Percentiles rank a stretch among this genome's conserved stretches.
These are phyloP conservation scores for Saguinus midas DNA, from an alignment of 2,113 vertebrate species.

Conservation along the genomic window DNA sequence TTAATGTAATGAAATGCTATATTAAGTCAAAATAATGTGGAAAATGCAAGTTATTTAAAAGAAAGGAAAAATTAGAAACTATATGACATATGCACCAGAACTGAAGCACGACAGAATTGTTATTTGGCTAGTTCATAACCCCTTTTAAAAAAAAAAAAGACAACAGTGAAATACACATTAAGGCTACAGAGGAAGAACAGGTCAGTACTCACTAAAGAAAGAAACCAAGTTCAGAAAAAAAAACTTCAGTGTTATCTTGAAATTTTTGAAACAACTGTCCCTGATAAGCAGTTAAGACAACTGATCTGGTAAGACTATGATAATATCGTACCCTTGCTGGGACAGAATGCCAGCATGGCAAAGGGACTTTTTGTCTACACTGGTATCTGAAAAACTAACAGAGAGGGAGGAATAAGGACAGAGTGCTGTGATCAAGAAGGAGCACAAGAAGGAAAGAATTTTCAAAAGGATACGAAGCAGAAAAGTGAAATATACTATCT, in stretches of 20 bases:
- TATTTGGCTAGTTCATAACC: neutral
- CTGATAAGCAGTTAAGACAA: constrained; percentile 11
- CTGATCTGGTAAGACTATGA: neutral
- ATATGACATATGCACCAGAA: constrained; percentile 4
- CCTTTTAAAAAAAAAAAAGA: neutral
- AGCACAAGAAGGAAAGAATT: neutral
- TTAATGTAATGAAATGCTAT: constrained; percentile 15
- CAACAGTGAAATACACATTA: neutral
- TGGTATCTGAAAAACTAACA: neutral
- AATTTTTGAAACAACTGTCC: neutral
- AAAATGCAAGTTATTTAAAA: neutral
- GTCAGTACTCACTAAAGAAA: neutral
- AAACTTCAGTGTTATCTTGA: neutral
- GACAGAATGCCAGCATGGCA: neutral
- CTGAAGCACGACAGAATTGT: neutral
- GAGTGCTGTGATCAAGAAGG: neutral
- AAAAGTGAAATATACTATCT: neutral
- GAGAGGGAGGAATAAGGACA: neutral
- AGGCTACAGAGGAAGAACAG: neutral
- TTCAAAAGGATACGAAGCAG: constrained; percentile 8
- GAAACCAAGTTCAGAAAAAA: neutral
- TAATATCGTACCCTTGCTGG: neutral
- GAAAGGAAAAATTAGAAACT: constrained; percentile 19
- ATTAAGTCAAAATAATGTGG: neutral
- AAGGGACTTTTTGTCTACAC: neutral